Evolutionary conservation across 2,113 vertebrate species (phyloP).

Genomic region (Salvator merianae): DNA sequence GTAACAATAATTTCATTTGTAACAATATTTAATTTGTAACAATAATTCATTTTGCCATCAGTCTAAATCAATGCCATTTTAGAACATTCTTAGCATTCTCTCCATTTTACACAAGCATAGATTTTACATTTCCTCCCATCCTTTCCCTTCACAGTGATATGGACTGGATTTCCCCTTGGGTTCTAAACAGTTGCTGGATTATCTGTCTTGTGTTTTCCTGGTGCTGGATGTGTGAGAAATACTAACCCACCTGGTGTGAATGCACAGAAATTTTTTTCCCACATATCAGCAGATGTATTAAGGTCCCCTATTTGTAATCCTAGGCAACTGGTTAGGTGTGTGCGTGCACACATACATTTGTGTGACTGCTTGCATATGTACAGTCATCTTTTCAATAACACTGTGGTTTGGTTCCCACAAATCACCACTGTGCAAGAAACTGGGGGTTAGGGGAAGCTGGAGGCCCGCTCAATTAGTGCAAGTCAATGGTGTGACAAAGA

Average conservation of each 20-base stretch:
- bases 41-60: no score
- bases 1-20: no score
- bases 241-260: constrained; percentile 22
- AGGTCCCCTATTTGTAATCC: background rate
- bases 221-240: constrained; percentile 6
- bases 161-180: rapidly evolving
- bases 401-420: no score
- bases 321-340: background rate
- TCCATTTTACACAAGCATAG: background rate
- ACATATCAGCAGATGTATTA: background rate
- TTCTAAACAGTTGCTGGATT: background rate
- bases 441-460: no score
- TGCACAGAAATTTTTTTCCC: background rate
- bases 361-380: background rate
- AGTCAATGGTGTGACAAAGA: no score
- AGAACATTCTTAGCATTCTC: no score
- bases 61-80: no score
- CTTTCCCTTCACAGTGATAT: background rate
- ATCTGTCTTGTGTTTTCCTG: background rate
- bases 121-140: background rate
- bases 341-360: no score
- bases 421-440: no score
- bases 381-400: no score
- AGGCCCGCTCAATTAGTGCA: no score
- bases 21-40: no score